A percentile compares a stretch with the other conserved stretches of the same genome.
These are phyloP conservation scores for Heterodera carotae DNA, from an alignment of 1,140 invertebrate species.

Conservation along the genomic window DNA sequence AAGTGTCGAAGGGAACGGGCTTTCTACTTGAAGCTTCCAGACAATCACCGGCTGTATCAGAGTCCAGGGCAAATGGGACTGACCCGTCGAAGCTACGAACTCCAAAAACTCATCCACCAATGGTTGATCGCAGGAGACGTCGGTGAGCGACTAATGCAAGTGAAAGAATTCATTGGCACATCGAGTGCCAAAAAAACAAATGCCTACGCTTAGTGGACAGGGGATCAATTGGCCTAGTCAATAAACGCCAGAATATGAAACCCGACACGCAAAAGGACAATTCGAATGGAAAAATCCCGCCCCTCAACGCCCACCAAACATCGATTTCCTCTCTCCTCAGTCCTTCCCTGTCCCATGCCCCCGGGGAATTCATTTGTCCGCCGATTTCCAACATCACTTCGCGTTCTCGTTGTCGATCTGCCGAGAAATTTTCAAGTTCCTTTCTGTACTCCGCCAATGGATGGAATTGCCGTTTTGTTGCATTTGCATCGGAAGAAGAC, in stretches of 20 bases:
- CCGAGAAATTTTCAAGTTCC: conserved; percentile 21
- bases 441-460: conserved; percentile 9
- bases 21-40: conserved; percentile 57
- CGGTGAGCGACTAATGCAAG: neutral
- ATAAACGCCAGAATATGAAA: no score
- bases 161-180: neutral
- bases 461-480: conserved; percentile 15
- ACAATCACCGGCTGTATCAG: conserved; percentile 48
- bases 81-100: conserved; percentile 35
- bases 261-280: no score
- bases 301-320: no score
- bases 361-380: no score
- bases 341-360: no score
- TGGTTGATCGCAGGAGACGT: conserved; percentile 18
- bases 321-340: no score
- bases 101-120: conserved; percentile 47
- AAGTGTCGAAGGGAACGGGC: no score
- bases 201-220: no score
- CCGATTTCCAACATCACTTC: neutral
- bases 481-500: neutral
- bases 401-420: neutral
- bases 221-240: no score
- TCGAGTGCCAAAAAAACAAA: no score
- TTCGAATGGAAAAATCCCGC: no score
- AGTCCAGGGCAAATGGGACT: conserved; percentile 41